Conservation (phyloP, 2,797 vertebrate species). For the Aldrovandia affinis region DNA sequence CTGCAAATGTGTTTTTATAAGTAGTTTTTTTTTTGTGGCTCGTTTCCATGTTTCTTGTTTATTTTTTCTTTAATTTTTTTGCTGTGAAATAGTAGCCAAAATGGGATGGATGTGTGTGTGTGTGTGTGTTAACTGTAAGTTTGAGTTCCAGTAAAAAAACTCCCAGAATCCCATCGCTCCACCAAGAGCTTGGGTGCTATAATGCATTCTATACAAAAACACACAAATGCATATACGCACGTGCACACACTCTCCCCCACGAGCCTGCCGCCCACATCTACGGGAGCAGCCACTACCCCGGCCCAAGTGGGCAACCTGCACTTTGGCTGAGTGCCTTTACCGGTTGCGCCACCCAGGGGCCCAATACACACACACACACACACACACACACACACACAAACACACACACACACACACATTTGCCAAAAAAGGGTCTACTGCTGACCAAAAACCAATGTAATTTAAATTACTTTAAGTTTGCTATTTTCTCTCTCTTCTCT, state of each 20-base stretch:
- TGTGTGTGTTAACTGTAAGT: slow-evolving; percentile 58
- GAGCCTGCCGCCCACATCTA: too few relatives aligned
- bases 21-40: slow-evolving; percentile 22
- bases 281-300: too few relatives aligned
- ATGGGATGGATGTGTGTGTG: slow-evolving; percentile 8
- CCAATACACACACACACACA: too few relatives aligned
- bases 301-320: too few relatives aligned
- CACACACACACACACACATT: slow-evolving; percentile 42
- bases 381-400: neutral
- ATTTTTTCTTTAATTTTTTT: neutral
- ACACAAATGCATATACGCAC: neutral
- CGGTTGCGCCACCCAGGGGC: too few relatives aligned
- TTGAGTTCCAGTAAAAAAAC: neutral
- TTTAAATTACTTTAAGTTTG: slow-evolving; percentile 75
- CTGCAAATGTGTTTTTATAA: slow-evolving; percentile 18
- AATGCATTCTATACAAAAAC: slow-evolving; percentile 6
- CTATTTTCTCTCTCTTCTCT: slow-evolving; percentile 55
- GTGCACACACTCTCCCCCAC: too few relatives aligned
- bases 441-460: slow-evolving; percentile 48
- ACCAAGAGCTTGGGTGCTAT: neutral
- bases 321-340: too few relatives aligned
- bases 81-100: slow-evolving; percentile 24
- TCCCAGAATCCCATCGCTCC: too few relatives aligned
- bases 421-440: slow-evolving; percentile 55
- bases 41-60: slow-evolving; percentile 48